phyloP scores from a whole-genome alignment of 1,140 invertebrate genomes.

The Littorina saxatilis region DNA sequence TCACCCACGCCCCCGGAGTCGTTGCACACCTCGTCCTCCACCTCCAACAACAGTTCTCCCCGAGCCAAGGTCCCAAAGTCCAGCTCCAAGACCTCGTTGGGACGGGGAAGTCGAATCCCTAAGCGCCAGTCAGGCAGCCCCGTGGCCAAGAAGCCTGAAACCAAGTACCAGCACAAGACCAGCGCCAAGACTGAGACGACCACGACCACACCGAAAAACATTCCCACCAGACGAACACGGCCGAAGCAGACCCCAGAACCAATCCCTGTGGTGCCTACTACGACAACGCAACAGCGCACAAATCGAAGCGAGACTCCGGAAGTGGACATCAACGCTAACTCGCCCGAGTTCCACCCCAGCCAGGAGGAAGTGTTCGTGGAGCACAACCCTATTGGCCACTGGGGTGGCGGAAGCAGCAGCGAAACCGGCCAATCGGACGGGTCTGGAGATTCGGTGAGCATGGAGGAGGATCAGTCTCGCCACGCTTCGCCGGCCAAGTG shows the following conservation, averaged over 20 bases:
- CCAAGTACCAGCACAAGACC: too few species aligned
- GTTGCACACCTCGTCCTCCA: background rate
- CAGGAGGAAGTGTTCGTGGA: conserved; percentile 16
- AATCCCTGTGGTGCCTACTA: background rate
- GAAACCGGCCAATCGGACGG: conserved; percentile 32
- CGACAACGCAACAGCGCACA: background rate
- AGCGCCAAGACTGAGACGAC: background rate
- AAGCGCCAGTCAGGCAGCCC: background rate
- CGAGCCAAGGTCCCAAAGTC: background rate
- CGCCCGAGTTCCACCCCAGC: conserved; percentile 31
- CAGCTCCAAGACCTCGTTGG: background rate
- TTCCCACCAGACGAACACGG: background rate
- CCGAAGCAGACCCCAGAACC: background rate
- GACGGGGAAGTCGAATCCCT: background rate
- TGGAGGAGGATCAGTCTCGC: conserved; percentile 31
- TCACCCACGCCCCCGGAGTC: conserved; percentile 4
- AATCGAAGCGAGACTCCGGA: background rate
- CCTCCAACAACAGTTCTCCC: conserved; percentile 13
- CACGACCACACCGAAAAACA: background rate
- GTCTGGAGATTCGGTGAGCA: conserved; percentile 25
- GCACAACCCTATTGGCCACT: conserved; percentile 10
- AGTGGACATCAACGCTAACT: conserved; percentile 46
- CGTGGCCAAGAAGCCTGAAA: too few species aligned
- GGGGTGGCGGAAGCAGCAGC: background rate
- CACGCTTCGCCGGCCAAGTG: background rate